Base-by-base conservation (phyloP, 1,140 invertebrate genomes). In the Globodera rostochiensis region DNA sequence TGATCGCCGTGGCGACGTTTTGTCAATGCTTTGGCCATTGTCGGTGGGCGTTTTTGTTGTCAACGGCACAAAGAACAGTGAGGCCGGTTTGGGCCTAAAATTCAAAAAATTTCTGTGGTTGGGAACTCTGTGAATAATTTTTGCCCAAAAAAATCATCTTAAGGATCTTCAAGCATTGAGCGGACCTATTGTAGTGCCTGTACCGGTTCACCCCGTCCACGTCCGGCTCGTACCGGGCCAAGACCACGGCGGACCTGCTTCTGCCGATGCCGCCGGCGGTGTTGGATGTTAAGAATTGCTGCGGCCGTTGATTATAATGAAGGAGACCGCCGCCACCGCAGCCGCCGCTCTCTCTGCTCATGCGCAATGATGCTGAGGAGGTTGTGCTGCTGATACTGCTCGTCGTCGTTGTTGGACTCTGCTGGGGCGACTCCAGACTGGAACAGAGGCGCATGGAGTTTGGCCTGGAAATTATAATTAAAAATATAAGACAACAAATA, bases 181-280 rank as follows among this genome's bases (percentile, higher is more conserved):
- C n/a, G 60, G 60, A 85, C 83, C 77, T 84, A 66, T 84, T 83
- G 76, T 83, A 84, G 50, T 84, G 78, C 73, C 76, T 84, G 70
- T 79, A 84, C 45, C 83, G 53, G 64, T 84, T 80, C 8, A 84
- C 47, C 45, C 83, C 83, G 50, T 69, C 60, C 19, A 84, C 83
- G 69, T 84, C 83, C 36, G 83, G 77, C 53, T 66, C 64, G 67
- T 69, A 73, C 21, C 83, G 46, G 19, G 83, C 83, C 49, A 83
- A n/a, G 53, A 84, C 69, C 7, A 84, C 83, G 5, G 83, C 83
- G n/a, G 83, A 84, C n/a, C 78, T 7, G 21, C 77, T 78, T 45
- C n/a, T 13, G 57, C 57, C 57, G 19, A 64, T 19, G 15, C 57
- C 57, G 19, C 19, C 19, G 57, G 11, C 4, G 50, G 50, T 53